Conservation (phyloP, 2,888 invertebrate species). For the Patella ulyssiponensis region DNA sequence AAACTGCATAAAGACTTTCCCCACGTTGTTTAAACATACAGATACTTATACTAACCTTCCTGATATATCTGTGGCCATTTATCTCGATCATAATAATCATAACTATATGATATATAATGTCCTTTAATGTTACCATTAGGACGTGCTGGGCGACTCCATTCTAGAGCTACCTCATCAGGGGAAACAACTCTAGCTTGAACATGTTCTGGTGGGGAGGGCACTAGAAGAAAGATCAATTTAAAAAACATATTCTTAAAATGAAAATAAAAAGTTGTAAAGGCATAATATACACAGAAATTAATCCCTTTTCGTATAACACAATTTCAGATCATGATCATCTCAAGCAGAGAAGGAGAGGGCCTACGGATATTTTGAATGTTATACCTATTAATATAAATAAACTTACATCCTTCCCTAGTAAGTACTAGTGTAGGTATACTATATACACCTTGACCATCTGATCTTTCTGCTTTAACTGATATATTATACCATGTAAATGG, state of each 20-base stretch:
- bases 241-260: too few relatives aligned
- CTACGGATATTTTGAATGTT: too few relatives aligned
- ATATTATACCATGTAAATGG: slow-evolving; percentile 30
- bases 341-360: too few relatives aligned
- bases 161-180: slow-evolving; percentile 15
- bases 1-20: too few relatives aligned
- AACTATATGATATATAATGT: slow-evolving; percentile 18
- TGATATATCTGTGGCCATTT: slow-evolving; percentile 26
- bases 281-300: too few relatives aligned
- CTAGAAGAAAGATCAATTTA: not conserved
- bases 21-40: not conserved
- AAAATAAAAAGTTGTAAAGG: too few relatives aligned
- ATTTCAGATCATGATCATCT: too few relatives aligned
- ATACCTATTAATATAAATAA: not conserved
- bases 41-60: slow-evolving; percentile 14
- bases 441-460: slow-evolving; percentile 21
- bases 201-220: slow-evolving; percentile 18
- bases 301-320: too few relatives aligned
- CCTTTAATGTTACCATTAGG: slow-evolving; percentile 21
- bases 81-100: not conserved
- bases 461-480: slow-evolving; percentile 23
- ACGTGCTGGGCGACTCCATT: slow-evolving; percentile 13
- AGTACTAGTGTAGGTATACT: slow-evolving; percentile 23
- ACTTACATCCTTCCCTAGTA: slow-evolving; percentile 28
- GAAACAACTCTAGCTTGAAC: slow-evolving; percentile 16